Evolutionary conservation across 2,797 vertebrate species (phyloP).

Genomic region (Epinephelus coioides): DNA sequence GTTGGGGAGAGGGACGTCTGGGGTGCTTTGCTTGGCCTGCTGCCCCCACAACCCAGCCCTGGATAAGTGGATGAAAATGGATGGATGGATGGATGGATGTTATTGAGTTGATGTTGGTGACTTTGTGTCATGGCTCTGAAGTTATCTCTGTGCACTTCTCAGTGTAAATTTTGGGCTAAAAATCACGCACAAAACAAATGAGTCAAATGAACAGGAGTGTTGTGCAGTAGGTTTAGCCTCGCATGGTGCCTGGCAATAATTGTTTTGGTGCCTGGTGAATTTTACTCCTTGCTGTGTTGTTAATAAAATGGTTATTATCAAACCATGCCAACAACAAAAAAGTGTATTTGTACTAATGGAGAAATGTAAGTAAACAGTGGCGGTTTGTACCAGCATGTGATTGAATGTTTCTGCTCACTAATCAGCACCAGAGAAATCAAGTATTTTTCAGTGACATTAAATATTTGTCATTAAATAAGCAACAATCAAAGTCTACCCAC

Average conservation of each 20-base stretch:
- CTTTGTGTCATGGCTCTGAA: background rate
- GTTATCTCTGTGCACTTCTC: background rate
- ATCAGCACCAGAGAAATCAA: background rate
- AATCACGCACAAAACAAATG: background rate
- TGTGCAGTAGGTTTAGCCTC: background rate
- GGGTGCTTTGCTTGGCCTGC: too few relatives aligned
- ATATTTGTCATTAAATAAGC: background rate
- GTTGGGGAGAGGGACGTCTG: too few relatives aligned
- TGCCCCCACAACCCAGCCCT: too few relatives aligned
- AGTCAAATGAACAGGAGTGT: background rate
- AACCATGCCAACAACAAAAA: background rate
- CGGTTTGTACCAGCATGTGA: constrained; percentile 2
- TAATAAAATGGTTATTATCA: background rate
- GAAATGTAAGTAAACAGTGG: background rate
- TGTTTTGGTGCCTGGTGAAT: background rate
- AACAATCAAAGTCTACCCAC: background rate
- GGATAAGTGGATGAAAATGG: too few relatives aligned
- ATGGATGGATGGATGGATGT: too few relatives aligned
- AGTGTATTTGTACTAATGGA: background rate
- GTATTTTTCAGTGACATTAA: background rate
- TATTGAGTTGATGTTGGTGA: background rate
- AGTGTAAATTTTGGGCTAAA: background rate
- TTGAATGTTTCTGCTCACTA: background rate
- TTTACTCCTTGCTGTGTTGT: background rate
- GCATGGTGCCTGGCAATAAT: background rate